Percentiles rank a stretch among this genome's conserved stretches.
Conservation (phyloP, 2,113 vertebrate species). For the Microcebus jonahi region DNA sequence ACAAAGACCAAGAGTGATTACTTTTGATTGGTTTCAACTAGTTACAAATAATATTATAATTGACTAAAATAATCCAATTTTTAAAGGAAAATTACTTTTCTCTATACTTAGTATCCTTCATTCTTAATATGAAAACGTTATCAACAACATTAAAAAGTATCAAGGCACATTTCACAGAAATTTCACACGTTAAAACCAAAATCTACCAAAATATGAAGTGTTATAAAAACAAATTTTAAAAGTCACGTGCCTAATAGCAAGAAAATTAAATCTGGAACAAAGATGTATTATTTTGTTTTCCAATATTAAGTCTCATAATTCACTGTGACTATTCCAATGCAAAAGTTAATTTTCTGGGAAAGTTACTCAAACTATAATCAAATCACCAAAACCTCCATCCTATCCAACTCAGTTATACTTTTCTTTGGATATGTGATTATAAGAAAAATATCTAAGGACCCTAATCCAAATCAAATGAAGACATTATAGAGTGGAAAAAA, state of each 20-base stretch:
- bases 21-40: neutral
- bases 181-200: constrained; percentile 21
- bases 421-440: neutral
- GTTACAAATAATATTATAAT: neutral
- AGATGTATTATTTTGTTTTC: neutral
- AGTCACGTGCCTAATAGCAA: neutral
- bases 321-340: neutral
- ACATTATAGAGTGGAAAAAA: neutral
- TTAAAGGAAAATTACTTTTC: neutral
- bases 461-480: constrained; percentile 1
- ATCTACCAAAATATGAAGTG: neutral
- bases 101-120: neutral
- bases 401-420: neutral
- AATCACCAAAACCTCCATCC: neutral
- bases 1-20: neutral
- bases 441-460: neutral
- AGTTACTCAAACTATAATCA: constrained; percentile 22
- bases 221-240: constrained; percentile 32
- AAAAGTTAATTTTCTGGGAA: constrained; percentile 1
- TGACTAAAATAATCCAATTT: neutral
- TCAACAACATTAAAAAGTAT: neutral
- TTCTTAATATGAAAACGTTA: neutral
- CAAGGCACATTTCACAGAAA: neutral
- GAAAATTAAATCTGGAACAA: constrained; percentile 26
- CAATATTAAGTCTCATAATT: constrained; percentile 21